These are phyloP conservation scores for Bombus haemorrhoidalis DNA, from an alignment of 1,140 invertebrate genomes.

Conservation along the genomic window DNA sequence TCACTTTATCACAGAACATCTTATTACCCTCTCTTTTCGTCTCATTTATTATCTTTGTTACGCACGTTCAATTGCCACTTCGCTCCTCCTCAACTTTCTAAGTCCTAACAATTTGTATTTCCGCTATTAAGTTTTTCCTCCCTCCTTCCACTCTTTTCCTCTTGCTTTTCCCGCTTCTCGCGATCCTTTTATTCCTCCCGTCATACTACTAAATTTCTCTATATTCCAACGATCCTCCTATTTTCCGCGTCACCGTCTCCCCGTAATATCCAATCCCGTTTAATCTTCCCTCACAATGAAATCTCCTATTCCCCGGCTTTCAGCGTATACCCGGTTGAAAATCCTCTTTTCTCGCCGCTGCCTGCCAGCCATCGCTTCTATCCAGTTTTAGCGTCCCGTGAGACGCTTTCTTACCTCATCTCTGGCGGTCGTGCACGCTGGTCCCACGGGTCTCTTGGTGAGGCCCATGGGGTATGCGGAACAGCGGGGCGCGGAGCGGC, in stretches of 20 bases:
- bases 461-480: conserved; percentile 64
- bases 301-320: neutral
- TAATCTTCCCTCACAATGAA: neutral
- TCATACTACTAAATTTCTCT: too few species aligned
- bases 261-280: neutral
- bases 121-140: too few species aligned
- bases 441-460: conserved; percentile 43
- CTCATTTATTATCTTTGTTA: too few species aligned
- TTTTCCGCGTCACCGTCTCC: too few species aligned
- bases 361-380: neutral
- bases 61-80: too few species aligned
- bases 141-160: too few species aligned
- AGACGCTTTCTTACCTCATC: conserved; percentile 41
- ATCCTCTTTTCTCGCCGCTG: neutral
- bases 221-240: too few species aligned
- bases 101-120: too few species aligned
- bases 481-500: conserved; percentile 59
- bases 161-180: too few species aligned
- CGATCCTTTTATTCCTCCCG: too few species aligned
- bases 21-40: neutral
- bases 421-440: conserved; percentile 8
- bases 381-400: conserved; percentile 7
- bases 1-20: neutral
- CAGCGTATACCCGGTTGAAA: neutral
- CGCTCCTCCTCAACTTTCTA: too few species aligned